Conservation (phyloP, 2,113 vertebrate genomes). For the Toxotes chatareus region DNA sequence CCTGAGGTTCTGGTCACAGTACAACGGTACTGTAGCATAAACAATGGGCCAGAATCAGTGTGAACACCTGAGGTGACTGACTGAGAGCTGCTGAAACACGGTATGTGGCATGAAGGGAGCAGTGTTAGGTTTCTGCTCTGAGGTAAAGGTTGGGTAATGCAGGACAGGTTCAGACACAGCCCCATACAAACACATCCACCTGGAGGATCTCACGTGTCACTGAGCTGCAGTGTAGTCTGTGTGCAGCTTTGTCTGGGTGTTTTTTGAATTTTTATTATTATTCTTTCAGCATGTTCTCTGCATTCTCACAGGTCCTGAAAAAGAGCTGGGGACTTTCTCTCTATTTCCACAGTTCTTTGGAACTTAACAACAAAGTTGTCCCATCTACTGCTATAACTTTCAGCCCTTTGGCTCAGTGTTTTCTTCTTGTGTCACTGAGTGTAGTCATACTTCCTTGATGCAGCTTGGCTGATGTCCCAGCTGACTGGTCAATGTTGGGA, state of each 20-base stretch:
- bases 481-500: background rate
- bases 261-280: background rate
- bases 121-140: conserved; percentile 2
- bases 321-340: background rate
- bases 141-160: conserved; percentile 26
- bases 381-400: background rate
- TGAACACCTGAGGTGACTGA: conserved; percentile 18
- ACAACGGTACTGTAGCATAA: background rate
- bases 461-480: background rate
- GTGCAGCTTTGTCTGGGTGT: background rate
- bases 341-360: background rate
- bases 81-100: conserved; percentile 43
- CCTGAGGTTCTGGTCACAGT: background rate
- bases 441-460: background rate
- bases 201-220: background rate
- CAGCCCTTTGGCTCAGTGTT: background rate
- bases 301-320: background rate
- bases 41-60: background rate
- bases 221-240: background rate
- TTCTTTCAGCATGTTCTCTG: background rate
- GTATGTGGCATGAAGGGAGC: conserved; percentile 10
- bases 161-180: conserved; percentile 63
- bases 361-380: background rate
- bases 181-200: conserved; percentile 30
- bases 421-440: background rate